Base-by-base conservation (phyloP, 2,113 vertebrate species). In the Ceratotherium simum region DNA sequence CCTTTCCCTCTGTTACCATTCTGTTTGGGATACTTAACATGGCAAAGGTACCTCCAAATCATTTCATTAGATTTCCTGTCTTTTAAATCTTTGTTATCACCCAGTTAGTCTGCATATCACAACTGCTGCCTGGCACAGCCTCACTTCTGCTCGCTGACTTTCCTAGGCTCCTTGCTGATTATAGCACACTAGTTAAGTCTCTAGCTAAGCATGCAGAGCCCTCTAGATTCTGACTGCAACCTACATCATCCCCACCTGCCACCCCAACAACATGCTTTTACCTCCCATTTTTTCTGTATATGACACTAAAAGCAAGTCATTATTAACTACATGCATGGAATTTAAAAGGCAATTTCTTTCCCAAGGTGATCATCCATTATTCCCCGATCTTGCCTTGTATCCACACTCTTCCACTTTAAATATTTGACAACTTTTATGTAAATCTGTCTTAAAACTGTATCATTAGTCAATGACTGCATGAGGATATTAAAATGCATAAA, bases 321-420 rank as follows among this genome's bases (percentile, higher is more conserved):
- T 93, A 56, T 12, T 97, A 54, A 27, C 29, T 72, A 29, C 3
- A 58, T 5, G 3, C 16, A 65, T 58, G 25, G 36, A 67, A 8
- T 42, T 83, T 82, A 70, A 93, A 78, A 27, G 36, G 29, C 23
- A 87, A 14, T 86, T 87, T 93, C 29, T 93, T 39, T 93, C 42
- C 33, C 42, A 10, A 54, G 1, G 18, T 4, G 36, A 10, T 73
- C 12, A 54, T 70, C 8, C 11, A 1, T 27, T 76, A 80, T 81
- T 93, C 69, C 6, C 39, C 82, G 17, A 60, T 73, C 10, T 80
- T 80, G 5, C 27, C 16, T 69, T 81, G 60, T 18, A 76, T 46
- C 8, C 54, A 87, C 62, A 76, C 33, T 23, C 21, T 64, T 83
- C 7, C 16, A 42, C 23, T 87, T 86, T 76, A 73, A 76, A 42